Percentiles rank a stretch among this genome's conserved stretches.
Evolutionary conservation across 37 sponge, comb jelly and placozoan genomes (phyloP).

Genomic region (Agelas oroides): DNA sequence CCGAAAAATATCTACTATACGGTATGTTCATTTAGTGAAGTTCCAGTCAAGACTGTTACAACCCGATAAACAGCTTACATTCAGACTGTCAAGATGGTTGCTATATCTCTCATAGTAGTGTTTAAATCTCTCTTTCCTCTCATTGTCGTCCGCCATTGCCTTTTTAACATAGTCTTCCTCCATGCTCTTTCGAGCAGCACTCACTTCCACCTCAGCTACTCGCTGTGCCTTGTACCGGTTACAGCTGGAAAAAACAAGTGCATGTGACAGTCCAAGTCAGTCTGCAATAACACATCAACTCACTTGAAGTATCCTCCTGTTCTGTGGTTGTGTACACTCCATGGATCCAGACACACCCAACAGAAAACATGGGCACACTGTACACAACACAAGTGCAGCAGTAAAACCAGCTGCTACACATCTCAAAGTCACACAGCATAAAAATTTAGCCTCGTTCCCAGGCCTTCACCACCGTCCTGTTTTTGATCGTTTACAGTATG

Average conservation of each 20-base stretch:
- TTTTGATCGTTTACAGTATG: too few species aligned
- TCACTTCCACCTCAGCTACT: slow-evolving; percentile 36
- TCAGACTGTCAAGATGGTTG: slow-evolving; percentile 62
- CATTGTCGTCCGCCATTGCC: slow-evolving; percentile 7
- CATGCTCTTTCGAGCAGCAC: slow-evolving; percentile 42
- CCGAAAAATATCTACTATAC: too few species aligned
- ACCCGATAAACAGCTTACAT: slow-evolving; percentile 20
- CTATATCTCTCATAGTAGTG: slow-evolving; percentile 53
- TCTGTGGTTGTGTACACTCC: slow-evolving; percentile 61
- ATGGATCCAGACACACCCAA: slow-evolving; percentile 84
- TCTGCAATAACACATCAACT: neutral
- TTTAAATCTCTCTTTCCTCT: slow-evolving; percentile 26
- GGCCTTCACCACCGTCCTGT: too few species aligned
- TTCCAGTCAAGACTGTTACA: neutral
- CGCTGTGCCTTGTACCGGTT: slow-evolving; percentile 61
- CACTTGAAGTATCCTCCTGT: slow-evolving; percentile 86
- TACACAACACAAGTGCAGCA: neutral
- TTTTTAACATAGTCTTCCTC: slow-evolving; percentile 23
- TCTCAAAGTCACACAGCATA: too few species aligned
- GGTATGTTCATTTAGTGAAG: too few species aligned
- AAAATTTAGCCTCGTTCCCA: too few species aligned
- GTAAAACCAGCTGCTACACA: too few species aligned
- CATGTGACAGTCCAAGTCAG: too few species aligned
- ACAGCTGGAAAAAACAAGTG: slow-evolving; percentile 37
- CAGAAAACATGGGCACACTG: slow-evolving; percentile 85